Evolutionary conservation across 2,113 vertebrate genomes (phyloP), one percentile per base, ranked within the genome.

Genomic region (Syrrhaptes paradoxus): DNA sequence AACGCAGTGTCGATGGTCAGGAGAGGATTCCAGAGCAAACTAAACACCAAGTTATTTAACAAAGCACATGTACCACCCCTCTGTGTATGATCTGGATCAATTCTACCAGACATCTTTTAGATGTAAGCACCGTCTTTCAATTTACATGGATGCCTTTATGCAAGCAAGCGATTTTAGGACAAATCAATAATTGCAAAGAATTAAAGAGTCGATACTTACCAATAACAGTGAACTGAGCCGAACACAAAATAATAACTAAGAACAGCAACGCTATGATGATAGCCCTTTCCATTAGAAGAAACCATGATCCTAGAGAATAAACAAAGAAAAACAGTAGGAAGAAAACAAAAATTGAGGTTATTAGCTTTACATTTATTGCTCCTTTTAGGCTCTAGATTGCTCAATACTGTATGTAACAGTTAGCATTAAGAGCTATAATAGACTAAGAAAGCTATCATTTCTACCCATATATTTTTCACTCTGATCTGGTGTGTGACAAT

Each of bases 191-290:
- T 36, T 36, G 58, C 78, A 87, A 79, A 89, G 71, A 95, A 95
- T 67, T 77, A 66, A 76, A 59, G 81, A 93, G 57, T 43, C 57
- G 41, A 79, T 96, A 98, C 98, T 98, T 97, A 98, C 98, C 97
- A 91, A 97, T 73, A 85, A 96, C n/a, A 89, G 38, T 88, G 24
- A 98, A 93, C 80, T 98, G 97, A 85, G 81, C 88, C 83, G 58
- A 97, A 90, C 90, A 98, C 17, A 98, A 92, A 88, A 95, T 10
- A 90, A 96, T 65, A 86, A 96, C 93, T 91, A 97, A 66, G 84
- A 96, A 73, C 72, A 97, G 59, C 85, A 97, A 86, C 26, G 61
- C 80, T 92, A 97, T 49, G 87, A 98, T 94, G 85, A 97, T 63
- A 87, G 83, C 90, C 55, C 76, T 97, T 95, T 98, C 97, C 88